Base-by-base conservation (phyloP, 2,888 invertebrate genomes). In the Onchidella celtica region DNA sequence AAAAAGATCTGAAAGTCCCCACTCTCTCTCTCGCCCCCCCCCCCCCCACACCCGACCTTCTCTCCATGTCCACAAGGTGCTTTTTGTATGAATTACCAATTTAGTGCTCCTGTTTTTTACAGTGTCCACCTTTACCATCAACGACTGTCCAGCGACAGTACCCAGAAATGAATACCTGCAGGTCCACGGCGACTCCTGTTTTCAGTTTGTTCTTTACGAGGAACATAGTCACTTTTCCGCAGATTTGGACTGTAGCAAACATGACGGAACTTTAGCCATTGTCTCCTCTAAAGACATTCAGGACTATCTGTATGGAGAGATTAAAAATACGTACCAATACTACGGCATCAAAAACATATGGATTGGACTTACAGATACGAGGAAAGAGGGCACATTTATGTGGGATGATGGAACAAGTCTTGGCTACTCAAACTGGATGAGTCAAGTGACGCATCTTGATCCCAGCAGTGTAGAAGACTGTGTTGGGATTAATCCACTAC, bases 121-220 rank as follows among this genome's bases (percentile, higher is more conserved):
- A 75, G 75, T 29, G 14, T 27, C 75, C 24, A 21, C 65, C 24
- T 40, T 32, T 17, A 72, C 72, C 0, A 0, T 79, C 2, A 24
- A 79, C 9, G 63, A 79, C 47, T 79, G 79, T n/a, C 79, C 79
- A 17, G 61, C 79, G 14, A 38, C n/a, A 14, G 11, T 79, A 1
- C 47, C 34, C 27, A 69, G 55, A 59, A 32, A 47, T 36, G 17
- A 74, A 24, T 47, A 38, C 68, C 36, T 55, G 69, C 36, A 17
- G 24, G 27, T 65, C 0, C 32, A 63, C 27, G 65, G 61, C 2
- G 57, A 63, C n/a, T 34, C 32, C 27, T 81, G 81, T 24, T 81
- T 63, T 55, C 17, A 27, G 17, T 81, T 81, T 63, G 38, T 81
- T 0, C 36, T 81, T 3, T 29, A 36, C 29, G 34, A 57, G 34